A percentile compares a stretch with the other conserved stretches of the same genome.
Evolutionary conservation across 2,797 vertebrate species (phyloP).

Genomic region (Todus mexicanus): DNA sequence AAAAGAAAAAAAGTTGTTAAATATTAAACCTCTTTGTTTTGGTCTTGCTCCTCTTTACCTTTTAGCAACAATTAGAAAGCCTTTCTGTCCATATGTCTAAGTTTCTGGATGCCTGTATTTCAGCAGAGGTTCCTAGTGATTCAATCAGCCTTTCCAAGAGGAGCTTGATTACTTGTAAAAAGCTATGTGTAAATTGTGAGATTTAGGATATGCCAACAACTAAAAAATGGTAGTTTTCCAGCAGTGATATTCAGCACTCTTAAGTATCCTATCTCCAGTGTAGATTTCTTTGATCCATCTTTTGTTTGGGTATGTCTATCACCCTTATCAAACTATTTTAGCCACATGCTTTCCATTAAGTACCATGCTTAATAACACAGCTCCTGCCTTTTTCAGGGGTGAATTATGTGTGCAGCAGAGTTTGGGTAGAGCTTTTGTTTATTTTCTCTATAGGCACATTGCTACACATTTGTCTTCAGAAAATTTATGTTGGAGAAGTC

Average conservation of each 20-base stretch:
- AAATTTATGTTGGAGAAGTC: background rate
- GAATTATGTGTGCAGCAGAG: background rate
- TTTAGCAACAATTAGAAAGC: background rate
- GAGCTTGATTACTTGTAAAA: background rate
- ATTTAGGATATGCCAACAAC: background rate
- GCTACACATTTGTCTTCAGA: background rate
- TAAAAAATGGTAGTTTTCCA: background rate
- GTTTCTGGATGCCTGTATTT: background rate
- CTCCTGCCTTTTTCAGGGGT: background rate
- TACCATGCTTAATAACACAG: no score
- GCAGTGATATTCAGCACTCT: background rate
- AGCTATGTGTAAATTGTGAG: background rate
- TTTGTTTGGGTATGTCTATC: background rate
- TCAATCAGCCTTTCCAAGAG: background rate
- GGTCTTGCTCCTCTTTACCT: background rate
- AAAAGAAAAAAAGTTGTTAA: background rate
- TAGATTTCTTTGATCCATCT: background rate
- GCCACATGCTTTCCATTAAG: background rate
- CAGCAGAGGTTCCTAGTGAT: background rate
- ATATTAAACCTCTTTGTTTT: background rate
- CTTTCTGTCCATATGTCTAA: background rate
- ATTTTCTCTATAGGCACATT: accelerated
- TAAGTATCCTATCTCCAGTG: background rate
- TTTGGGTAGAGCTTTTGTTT: background rate
- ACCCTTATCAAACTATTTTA: background rate